Conservation (phyloP, 2,797 vertebrate genomes). For the Sebastiscus tertius region DNA sequence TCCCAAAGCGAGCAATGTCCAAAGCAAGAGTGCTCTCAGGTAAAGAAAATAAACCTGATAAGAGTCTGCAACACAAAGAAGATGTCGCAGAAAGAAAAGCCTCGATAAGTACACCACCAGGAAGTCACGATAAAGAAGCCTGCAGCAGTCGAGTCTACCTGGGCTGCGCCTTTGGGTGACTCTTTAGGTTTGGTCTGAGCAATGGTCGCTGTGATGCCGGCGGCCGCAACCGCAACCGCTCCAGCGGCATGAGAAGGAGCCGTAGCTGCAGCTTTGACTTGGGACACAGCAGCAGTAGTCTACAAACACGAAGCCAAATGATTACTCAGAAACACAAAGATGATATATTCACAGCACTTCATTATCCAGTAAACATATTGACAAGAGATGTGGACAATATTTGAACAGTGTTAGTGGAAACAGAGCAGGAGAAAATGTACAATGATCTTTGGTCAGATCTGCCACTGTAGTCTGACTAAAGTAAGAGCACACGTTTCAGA, state of each 20-base stretch:
- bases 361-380: background rate
- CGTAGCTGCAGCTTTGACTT: constrained; percentile 53
- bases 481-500: background rate
- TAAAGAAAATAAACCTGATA: background rate
- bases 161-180: constrained; percentile 50
- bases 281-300: constrained; percentile 61
- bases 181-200: constrained; percentile 53
- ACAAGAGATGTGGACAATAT: background rate
- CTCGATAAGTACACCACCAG: background rate
- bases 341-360: constrained; percentile 1
- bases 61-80: background rate
- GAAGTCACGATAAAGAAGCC: background rate
- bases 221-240: constrained; percentile 16
- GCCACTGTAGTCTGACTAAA: background rate
- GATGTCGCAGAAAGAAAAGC: background rate
- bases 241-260: constrained; percentile 33
- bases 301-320: constrained; percentile 61
- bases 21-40: constrained; percentile 1
- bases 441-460: constrained; percentile 24
- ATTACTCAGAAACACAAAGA: constrained; percentile 27
- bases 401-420: constrained; percentile 7
- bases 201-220: background rate
- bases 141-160: constrained; percentile 63
- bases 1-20: background rate
- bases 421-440: background rate